Conservation (phyloP, 53 echinoderm and acorn worm species). For the Actinopyga echinites region DNA sequence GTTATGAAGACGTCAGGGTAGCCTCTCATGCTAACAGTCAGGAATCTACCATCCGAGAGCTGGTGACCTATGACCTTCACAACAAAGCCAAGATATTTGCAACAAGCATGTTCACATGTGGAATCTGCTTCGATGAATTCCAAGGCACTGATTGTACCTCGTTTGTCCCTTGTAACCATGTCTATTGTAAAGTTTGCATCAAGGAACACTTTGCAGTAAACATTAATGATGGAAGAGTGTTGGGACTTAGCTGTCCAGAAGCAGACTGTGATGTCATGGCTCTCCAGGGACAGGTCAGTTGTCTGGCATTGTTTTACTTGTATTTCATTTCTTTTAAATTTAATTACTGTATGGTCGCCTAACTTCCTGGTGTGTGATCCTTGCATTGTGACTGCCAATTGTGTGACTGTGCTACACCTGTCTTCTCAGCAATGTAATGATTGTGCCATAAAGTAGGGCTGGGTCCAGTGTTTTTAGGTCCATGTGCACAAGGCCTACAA, state of each 20-base stretch:
- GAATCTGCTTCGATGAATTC: slow-evolving; percentile 77
- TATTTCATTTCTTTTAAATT: too few relatives aligned
- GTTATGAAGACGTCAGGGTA: too few relatives aligned
- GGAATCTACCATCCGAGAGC: slow-evolving; percentile 26
- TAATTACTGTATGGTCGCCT: too few relatives aligned
- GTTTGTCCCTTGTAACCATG: slow-evolving; percentile 74
- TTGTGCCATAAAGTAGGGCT: too few relatives aligned
- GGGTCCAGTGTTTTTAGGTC: too few relatives aligned
- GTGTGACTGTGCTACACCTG: too few relatives aligned
- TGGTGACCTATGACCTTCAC: slow-evolving; percentile 62
- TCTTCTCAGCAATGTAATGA: too few relatives aligned
- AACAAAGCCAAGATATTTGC: slow-evolving; percentile 61
- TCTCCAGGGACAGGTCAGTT: slow-evolving; percentile 71
- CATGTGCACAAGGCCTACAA: too few relatives aligned
- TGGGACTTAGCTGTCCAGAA: slow-evolving; percentile 77
- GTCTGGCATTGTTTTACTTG: too few relatives aligned
- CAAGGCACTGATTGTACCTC: slow-evolving; percentile 65
- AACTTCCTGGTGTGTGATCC: too few relatives aligned
- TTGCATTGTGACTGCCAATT: too few relatives aligned
- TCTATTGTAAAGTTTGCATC: slow-evolving; percentile 87
- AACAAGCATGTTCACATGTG: slow-evolving; percentile 55
- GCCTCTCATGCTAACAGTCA: neutral
- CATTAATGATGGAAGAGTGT: slow-evolving; percentile 83
- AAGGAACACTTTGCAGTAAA: slow-evolving; percentile 79
- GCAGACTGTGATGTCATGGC: slow-evolving; percentile 76